Evolutionary conservation across 1,140 invertebrate genomes (phyloP).

Genomic region (Rhizoglyphus robini): DNA sequence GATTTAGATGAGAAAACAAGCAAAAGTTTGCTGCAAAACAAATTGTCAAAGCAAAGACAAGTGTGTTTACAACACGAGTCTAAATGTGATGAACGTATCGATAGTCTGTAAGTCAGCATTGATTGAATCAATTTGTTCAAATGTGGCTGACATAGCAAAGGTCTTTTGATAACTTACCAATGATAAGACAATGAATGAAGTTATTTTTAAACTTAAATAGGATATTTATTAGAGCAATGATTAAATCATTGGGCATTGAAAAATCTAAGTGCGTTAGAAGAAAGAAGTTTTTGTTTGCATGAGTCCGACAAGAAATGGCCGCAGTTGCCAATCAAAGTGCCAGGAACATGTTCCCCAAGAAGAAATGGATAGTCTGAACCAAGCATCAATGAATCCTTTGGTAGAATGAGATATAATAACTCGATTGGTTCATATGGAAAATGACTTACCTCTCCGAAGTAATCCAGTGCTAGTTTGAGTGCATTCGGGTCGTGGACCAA

Average conservation of each 20-base stretch:
- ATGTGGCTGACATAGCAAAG: too few species aligned
- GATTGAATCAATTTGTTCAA: too few species aligned
- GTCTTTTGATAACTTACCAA: too few species aligned
- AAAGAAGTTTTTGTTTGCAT: not conserved
- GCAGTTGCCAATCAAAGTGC: slow-evolving; percentile 38
- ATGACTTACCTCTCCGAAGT: slow-evolving; percentile 39
- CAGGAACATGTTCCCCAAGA: slow-evolving; percentile 43
- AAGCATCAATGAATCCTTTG: slow-evolving; percentile 40
- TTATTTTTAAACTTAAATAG: not conserved
- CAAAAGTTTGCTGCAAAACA: not conserved
- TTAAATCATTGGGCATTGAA: not conserved
- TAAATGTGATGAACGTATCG: too few species aligned
- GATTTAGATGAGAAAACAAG: not conserved
- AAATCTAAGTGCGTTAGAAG: not conserved
- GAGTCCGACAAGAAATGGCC: not conserved
- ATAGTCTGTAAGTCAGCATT: too few species aligned
- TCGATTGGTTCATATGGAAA: not conserved
- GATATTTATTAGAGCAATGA: not conserved
- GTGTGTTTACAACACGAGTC: too few species aligned
- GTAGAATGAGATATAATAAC: slow-evolving; percentile 16
- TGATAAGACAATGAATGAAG: not conserved
- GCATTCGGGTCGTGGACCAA: slow-evolving; percentile 43
- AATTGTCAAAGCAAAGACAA: too few species aligned
- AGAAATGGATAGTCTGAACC: slow-evolving; percentile 49
- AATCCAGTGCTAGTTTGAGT: slow-evolving; percentile 38